Evolutionary conservation across 2,113 vertebrate genomes (phyloP).

Genomic region (Glaucidium brasilianum): DNA sequence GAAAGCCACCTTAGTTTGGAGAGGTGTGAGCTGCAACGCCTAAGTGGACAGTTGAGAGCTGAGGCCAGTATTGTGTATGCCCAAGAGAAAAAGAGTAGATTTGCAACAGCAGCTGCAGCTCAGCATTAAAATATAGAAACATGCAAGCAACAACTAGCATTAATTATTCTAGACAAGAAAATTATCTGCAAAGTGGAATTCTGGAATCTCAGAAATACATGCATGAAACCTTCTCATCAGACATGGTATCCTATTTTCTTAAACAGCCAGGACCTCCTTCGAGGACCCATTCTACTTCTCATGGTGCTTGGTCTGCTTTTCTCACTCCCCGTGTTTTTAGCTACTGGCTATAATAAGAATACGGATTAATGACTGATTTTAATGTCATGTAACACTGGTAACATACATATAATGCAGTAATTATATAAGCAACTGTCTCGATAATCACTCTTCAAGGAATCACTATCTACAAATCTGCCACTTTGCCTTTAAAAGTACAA

Average conservation of each 20-base stretch:
- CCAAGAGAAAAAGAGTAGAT: neutral
- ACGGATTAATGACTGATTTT: neutral
- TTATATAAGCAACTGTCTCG: slow-evolving; percentile 20
- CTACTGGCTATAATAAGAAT: neutral
- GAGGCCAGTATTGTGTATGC: neutral
- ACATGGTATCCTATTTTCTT: neutral
- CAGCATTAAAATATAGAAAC: neutral
- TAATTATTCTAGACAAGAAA: slow-evolving; percentile 5
- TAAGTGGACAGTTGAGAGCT: neutral
- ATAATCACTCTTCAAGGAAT: slow-evolving; percentile 5
- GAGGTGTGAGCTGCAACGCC: neutral
- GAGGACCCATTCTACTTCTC: neutral
- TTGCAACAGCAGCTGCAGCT: neutral
- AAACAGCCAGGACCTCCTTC: neutral
- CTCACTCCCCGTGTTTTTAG: slow-evolving; percentile 7
- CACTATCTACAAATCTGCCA: slow-evolving; percentile 32
- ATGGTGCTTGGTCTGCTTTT: neutral
- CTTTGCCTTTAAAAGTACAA: slow-evolving; percentile 19
- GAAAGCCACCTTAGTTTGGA: neutral
- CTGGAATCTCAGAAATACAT: neutral
- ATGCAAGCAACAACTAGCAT: neutral
- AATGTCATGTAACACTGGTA: neutral
- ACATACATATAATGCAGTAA: neutral
- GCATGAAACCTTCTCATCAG: neutral
- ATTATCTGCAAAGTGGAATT: neutral